Evolutionary conservation across 2,888 invertebrate genomes (phyloP).

Genomic region (Aphodius granarius): DNA sequence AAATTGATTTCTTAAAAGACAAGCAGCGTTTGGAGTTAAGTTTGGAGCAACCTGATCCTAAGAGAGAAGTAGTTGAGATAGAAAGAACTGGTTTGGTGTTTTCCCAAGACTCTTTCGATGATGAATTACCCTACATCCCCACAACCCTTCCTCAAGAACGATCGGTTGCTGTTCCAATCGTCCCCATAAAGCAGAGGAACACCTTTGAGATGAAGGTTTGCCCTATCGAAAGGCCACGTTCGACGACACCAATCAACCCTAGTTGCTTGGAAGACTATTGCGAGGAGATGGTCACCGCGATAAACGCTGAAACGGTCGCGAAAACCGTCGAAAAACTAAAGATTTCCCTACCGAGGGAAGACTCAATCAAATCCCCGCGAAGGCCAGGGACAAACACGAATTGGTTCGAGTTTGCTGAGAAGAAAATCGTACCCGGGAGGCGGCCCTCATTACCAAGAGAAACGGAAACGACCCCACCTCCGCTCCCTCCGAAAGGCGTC

Average conservation of each 20-base stretch:
- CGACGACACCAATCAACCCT: constrained; percentile 72
- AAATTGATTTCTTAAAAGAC: constrained; percentile 53
- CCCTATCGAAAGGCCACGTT: constrained; percentile 74
- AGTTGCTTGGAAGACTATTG: constrained; percentile 74
- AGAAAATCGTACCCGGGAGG: constrained; percentile 55
- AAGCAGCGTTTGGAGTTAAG: constrained; percentile 46
- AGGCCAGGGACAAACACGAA: constrained; percentile 51
- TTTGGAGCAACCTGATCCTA: constrained; percentile 40
- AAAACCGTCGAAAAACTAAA: constrained; percentile 65
- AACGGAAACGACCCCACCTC: constrained; percentile 51
- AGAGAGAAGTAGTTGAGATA: constrained; percentile 64
- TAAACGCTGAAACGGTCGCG: constrained; percentile 41
- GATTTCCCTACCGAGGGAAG: constrained; percentile 65
- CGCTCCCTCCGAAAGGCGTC: constrained; percentile 53
- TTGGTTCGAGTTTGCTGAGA: constrained; percentile 67
- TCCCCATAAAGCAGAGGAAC: constrained; percentile 74
- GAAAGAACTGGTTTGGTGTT: constrained; percentile 78
- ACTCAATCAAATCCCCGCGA: constrained; percentile 58
- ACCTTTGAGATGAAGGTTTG: constrained; percentile 66
- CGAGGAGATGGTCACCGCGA: constrained; percentile 48
- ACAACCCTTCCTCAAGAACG: constrained; percentile 88
- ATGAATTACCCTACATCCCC: constrained; percentile 84
- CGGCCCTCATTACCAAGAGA: constrained; percentile 41
- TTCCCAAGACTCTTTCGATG: constrained; percentile 81
- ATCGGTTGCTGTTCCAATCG: constrained; percentile 76